These are phyloP conservation scores for Distichodus sexfasciatus DNA, from an alignment of 2,797 vertebrate genomes.

Conservation along the genomic window DNA sequence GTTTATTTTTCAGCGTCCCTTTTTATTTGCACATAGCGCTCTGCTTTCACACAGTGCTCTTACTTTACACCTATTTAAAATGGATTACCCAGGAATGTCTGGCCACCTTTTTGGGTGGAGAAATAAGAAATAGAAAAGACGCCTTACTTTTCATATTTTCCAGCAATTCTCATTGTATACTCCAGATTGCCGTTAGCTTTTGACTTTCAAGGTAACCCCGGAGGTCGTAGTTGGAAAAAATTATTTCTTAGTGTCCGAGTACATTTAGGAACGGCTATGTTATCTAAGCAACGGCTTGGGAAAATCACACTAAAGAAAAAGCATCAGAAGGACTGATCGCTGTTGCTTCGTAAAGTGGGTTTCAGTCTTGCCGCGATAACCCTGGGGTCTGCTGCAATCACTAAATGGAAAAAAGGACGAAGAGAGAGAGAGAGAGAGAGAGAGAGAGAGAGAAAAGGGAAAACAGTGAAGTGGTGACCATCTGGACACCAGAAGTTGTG, in stretches of 20 bases:
- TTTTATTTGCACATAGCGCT: slow-evolving; percentile 27
- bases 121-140: neutral
- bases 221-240: neutral
- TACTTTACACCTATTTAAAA: slow-evolving; percentile 1
- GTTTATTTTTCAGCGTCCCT: slow-evolving; percentile 28
- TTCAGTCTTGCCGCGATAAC: no score
- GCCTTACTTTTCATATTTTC: neutral
- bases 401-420: no score
- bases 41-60: no score
- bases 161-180: neutral
- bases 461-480: no score
- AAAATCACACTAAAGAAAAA: slow-evolving; percentile 36
- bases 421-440: no score
- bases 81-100: neutral
- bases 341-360: neutral
- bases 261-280: slow-evolving; percentile 31
- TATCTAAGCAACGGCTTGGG: no score
- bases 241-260: neutral
- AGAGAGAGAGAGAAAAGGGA: no score
- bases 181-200: neutral
- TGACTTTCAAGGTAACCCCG: neutral
- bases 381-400: no score
- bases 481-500: no score
- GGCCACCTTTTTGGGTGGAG: neutral
- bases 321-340: slow-evolving; percentile 32